These are phyloP conservation scores for Molossus molossus DNA, from an alignment of 2,797 vertebrate species.

Conservation along the genomic window DNA sequence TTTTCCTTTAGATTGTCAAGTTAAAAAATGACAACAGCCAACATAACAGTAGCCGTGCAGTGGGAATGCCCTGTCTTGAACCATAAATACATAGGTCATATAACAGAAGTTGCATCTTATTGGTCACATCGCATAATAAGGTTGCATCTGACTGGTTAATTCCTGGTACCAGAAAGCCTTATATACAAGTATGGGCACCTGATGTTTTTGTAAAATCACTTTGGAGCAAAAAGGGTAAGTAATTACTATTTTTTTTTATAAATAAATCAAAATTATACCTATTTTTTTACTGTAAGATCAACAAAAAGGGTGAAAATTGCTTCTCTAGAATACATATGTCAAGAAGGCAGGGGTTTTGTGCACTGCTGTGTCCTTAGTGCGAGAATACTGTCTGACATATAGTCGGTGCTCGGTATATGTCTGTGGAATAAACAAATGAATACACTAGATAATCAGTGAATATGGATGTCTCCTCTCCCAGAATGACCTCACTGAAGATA, in stretches of 20 bases:
- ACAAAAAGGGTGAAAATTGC: background rate
- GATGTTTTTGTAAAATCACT: background rate
- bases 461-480: background rate
- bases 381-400: fast-evolving
- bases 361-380: background rate
- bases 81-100: too few species aligned
- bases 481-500: background rate
- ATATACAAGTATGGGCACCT: background rate
- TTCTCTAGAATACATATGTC: background rate
- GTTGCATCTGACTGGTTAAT: background rate
- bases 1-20: too few species aligned
- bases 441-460: background rate
- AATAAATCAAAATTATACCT: background rate
- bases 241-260: background rate
- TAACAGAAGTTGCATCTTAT: too few species aligned
- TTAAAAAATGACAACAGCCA: too few species aligned
- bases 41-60: too few species aligned
- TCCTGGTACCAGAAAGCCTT: background rate
- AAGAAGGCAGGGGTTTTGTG: background rate
- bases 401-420: background rate
- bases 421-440: background rate
- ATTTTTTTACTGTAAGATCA: background rate
- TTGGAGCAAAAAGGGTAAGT: background rate
- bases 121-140: too few species aligned
- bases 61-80: too few species aligned